These are phyloP conservation scores for Drosophila orena DNA, from an alignment of 1,140 invertebrate species.

Conservation along the genomic window DNA sequence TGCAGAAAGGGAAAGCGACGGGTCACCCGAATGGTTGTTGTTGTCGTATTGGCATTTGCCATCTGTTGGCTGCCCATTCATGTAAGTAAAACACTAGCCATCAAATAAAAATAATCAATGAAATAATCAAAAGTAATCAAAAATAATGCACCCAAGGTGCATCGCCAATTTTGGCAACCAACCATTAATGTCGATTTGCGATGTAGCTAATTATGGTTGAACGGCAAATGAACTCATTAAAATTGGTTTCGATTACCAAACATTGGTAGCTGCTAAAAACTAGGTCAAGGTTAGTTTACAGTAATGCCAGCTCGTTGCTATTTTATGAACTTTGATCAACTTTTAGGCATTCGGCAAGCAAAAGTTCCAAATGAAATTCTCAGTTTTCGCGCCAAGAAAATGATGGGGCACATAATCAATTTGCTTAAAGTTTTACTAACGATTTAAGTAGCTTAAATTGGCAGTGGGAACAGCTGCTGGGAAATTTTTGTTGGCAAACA, in stretches of 20 bases:
- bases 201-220: not conserved
- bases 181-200: not conserved
- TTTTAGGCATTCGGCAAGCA: too few species aligned
- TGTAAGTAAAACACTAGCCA: constrained; percentile 86
- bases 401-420: not conserved
- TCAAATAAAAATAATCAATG: not conserved
- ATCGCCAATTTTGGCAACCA: not conserved
- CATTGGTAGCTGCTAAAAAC: not conserved
- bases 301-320: too few species aligned
- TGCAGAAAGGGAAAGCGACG: constrained; percentile 92
- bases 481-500: constrained; percentile 21
- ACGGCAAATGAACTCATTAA: not conserved
- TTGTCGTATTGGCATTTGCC: constrained; percentile 97
- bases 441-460: constrained; percentile 4
- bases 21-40: constrained; percentile 96
- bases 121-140: not conserved
- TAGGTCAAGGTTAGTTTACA: not conserved
- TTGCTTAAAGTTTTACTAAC: not conserved
- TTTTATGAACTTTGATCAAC: too few species aligned
- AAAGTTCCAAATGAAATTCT: too few species aligned
- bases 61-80: constrained; percentile 98
- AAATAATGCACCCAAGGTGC: not conserved
- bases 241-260: not conserved
- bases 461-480: constrained; percentile 22
- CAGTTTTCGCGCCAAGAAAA: too few species aligned